These are phyloP conservation scores for Globicephala melas DNA, from an alignment of 2,113 vertebrate species.

Conservation along the genomic window DNA sequence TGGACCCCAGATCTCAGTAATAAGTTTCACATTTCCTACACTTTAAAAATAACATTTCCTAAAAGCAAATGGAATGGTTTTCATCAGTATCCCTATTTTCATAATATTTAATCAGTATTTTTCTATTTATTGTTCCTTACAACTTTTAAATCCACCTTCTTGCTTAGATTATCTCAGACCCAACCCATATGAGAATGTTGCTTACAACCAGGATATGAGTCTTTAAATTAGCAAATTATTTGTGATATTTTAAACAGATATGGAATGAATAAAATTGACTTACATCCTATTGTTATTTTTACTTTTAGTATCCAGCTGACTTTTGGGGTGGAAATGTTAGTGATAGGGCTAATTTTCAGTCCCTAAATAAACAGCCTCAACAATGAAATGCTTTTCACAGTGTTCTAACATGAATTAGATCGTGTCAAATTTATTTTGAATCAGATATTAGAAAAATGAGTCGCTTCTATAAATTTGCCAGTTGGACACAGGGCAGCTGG, in stretches of 20 bases:
- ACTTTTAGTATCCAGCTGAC: neutral
- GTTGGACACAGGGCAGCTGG: neutral
- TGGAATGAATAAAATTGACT: neutral
- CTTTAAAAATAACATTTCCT: neutral
- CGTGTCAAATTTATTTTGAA: slow-evolving; percentile 60
- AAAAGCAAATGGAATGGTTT: slow-evolving; percentile 13
- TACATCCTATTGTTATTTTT: neutral
- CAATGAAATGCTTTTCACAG: slow-evolving; percentile 58
- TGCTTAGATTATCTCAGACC: neutral
- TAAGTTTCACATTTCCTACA: neutral
- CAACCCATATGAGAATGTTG: neutral
- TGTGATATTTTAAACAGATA: neutral
- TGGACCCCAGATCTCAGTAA: neutral
- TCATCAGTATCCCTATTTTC: neutral
- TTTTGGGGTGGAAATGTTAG: neutral
- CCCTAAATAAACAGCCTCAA: neutral
- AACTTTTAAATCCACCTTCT: neutral
- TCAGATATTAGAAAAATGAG: slow-evolving; percentile 65
- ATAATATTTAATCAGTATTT: neutral
- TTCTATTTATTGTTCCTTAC: neutral
- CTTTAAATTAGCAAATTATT: neutral
- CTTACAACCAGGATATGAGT: neutral
- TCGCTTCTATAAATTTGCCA: slow-evolving; percentile 50
- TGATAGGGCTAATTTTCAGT: neutral
- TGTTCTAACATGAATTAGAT: slow-evolving; percentile 42